Conservation (phyloP, 53 echinoderm and acorn worm species). For the Paracentrotus lividus region DNA sequence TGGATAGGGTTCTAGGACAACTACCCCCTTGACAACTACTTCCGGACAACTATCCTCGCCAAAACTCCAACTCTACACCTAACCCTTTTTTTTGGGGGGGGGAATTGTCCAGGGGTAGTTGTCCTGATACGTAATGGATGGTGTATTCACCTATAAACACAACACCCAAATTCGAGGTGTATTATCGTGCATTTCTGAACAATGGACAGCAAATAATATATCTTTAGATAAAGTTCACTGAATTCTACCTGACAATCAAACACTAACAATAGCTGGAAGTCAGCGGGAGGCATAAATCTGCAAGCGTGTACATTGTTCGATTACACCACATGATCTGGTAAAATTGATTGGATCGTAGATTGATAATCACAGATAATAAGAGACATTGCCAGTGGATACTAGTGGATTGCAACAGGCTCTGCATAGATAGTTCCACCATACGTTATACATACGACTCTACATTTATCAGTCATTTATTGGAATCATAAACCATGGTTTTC, state of each 20-base stretch:
- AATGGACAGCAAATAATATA: not conserved
- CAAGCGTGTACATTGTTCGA: not conserved
- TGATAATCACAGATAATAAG: too few species aligned
- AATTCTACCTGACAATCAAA: not conserved
- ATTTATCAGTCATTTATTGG: too few species aligned
- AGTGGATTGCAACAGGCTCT: not conserved
- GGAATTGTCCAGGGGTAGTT: too few species aligned
- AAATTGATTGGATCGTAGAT: not conserved
- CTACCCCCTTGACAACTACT: too few species aligned
- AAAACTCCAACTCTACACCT: too few species aligned
- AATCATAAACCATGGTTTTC: not conserved
- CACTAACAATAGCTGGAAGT: not conserved
- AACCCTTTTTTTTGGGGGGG: too few species aligned
- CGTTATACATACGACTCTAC: too few species aligned
- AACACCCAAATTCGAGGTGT: too few species aligned
- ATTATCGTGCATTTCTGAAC: not conserved
- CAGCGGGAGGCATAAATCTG: not conserved
- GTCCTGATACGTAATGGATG: not conserved
- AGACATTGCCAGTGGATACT: too few species aligned
- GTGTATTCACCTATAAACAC: not conserved
- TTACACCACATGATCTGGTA: not conserved
- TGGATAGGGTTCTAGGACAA: too few species aligned
- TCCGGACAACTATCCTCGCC: too few species aligned
- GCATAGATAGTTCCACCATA: not conserved
- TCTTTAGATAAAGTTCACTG: not conserved